Percentiles rank a stretch among this genome's conserved stretches.
Conservation (phyloP, 92 coral and sea anemone species). For the Plumapathes pennacea region DNA sequence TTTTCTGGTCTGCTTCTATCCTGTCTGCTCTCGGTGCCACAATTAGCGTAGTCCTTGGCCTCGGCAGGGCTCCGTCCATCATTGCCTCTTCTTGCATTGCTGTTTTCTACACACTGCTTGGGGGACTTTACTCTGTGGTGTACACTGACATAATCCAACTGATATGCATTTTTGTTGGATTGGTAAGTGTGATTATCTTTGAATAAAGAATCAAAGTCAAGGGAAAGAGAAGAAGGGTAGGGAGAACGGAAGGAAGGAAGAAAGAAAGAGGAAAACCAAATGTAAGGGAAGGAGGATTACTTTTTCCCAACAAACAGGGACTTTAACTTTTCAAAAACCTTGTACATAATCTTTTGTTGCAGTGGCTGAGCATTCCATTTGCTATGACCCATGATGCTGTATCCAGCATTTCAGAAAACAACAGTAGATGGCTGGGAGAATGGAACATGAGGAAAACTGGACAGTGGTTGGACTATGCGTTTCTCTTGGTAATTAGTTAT, state of each 20-base stretch:
- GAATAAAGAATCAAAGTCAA: no score
- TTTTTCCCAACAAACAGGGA: no score
- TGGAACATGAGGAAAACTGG: conserved; percentile 6
- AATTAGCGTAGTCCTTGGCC: conserved; percentile 41
- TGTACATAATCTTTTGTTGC: background rate
- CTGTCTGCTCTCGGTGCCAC: conserved; percentile 47
- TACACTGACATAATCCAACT: conserved; percentile 47
- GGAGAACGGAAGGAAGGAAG: no score
- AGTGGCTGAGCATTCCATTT: conserved; percentile 13
- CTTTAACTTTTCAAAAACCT: no score
- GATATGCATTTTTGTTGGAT: conserved; percentile 32
- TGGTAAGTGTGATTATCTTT: conserved; percentile 37
- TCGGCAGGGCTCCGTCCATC: conserved; percentile 20
- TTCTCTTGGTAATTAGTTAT: conserved; percentile 18
- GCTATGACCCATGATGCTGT: conserved; percentile 5
- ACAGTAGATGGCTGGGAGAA: conserved; percentile 12
- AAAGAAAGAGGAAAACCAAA: background rate
- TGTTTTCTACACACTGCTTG: conserved; percentile 32
- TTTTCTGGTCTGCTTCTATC: conserved; percentile 28
- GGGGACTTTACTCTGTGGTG: conserved; percentile 49
- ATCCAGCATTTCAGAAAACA: conserved; percentile 4
- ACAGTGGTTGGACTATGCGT: conserved; percentile 22
- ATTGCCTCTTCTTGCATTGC: conserved; percentile 36
- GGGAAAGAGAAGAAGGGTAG: no score
- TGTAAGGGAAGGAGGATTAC: no score